Percentiles rank a stretch among this genome's conserved stretches.
Conservation (phyloP, 1,140 invertebrate genomes). For the Dryas iulia region DNA sequence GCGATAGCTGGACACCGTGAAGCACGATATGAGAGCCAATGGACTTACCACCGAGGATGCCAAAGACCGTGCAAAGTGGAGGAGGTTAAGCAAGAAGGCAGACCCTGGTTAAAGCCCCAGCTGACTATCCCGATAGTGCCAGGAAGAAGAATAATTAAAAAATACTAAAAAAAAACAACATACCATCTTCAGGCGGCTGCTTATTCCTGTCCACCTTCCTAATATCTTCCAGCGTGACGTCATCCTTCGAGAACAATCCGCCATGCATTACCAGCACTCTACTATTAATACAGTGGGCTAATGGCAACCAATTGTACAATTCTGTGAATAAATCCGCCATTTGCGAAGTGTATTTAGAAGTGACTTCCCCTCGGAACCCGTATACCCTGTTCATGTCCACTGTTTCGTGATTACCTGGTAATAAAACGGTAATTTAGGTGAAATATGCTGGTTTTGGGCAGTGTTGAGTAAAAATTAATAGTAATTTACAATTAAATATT, state of each 20-base stretch:
- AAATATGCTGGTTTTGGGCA: no score
- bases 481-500: no score
- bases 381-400: conserved; percentile 99
- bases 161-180: conserved; percentile 26
- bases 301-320: conserved; percentile 98
- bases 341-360: conserved; percentile 94
- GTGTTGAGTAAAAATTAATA: no score
- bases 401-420: conserved; percentile 97
- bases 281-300: conserved; percentile 97
- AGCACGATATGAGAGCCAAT: no score
- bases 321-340: conserved; percentile 99
- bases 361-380: conserved; percentile 98
- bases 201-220: conserved; percentile 92
- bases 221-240: conserved; percentile 95
- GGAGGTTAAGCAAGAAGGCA: no score
- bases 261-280: conserved; percentile 97
- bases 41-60: no score
- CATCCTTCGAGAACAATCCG: conserved; percentile 94
- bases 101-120: no score
- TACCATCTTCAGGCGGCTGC: conserved; percentile 97
- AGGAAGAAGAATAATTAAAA: no score
- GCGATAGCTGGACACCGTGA: no score
- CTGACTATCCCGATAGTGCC: no score
- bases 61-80: no score
- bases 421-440: neutral